Evolutionary conservation across 2,888 invertebrate species (phyloP), one percentile per base, ranked within the genome.

Genomic region (Alloplasta piceator): DNA sequence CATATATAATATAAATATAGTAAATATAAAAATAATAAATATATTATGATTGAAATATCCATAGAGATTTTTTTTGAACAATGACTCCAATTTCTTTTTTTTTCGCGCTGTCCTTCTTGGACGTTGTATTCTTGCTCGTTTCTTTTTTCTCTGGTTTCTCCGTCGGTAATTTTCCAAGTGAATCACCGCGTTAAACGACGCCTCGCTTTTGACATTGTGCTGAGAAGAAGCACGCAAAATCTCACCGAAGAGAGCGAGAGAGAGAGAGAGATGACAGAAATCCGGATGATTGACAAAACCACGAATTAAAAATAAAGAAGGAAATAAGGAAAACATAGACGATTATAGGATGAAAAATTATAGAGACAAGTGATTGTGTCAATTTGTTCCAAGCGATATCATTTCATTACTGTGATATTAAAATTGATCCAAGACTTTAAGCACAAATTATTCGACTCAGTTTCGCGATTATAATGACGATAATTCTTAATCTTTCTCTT

Each of bases 141-240:
- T 26, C 26, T 26, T 26, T 26, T 26, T 26, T 26, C 26, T 26
- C 26, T 26, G 26, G 26, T 55, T 12, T 50, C 58, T 74, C 43
- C 10, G 39, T 71, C 70, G 43, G 77, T 77, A 73, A 72, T 77
- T 73, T 80, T 73, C 68, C 80, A 12, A 64, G 63, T 80, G 76
- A 77, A 72, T 80, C 80, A 80, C 39, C 56, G 10, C 36, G 16
- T 55, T 46, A 41, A 68, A 77, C 46, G 66, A 48, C 73, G 67
- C 76, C 60, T 68, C 67, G 71, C 61, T 46, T 26, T 26, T 71
- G 61, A 63, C 67, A 68, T 76, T 66, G 72, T 50, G 36, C 14
- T 6, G 48, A 12, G n/a, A n/a, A n/a, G n/a, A n/a, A n/a, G n/a
- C n/a, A 52, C 39, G 26, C 14, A 16, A 14, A 26, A 26, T 26